Base-by-base conservation (phyloP, 2,113 vertebrate species). In the Mola mola region DNA sequence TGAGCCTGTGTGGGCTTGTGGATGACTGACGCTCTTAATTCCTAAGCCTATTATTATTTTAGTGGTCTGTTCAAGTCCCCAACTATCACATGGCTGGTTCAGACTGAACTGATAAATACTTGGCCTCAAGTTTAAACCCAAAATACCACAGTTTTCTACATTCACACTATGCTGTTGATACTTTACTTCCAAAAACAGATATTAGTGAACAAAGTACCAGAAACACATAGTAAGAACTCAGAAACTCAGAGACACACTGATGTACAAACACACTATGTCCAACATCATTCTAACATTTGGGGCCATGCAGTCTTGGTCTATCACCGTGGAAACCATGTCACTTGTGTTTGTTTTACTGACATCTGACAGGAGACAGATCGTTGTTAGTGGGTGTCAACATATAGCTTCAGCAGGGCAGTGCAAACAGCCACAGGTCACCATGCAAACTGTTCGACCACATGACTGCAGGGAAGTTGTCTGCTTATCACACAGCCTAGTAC, bases 371-470 rank as follows among this genome's bases (percentile, higher is more conserved):
- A 66, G 65, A 57, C 64, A 52, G 72, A 79, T 77, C 41, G 48
- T 55, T 74, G 75, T 74, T 55, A 29, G 66, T 36, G 63, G 64
- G 60, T 65, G 74, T 84, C 81, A 84, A 79, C 81, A 81, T 77
- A 37, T 44, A 71, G 55, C 34, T 58, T 67, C 51, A 51, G 8
- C 25, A 42, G 53, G 40, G 46, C 55, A 72, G 69, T 15, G 60
- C 81, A 86, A 87, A 82, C 67, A 83, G 56, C 75, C 58, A 65
- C 31, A 2, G 55, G 81, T 74, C 72, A 75, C 61, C 66, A 56
- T 58, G 67, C 60, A 72, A 81, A 73, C 64, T 4, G 16, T 66
- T 34, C 43, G 61, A 53, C 26, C 47, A 59, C 47, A 56, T 0
- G 36, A 53, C 72, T 46, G 49, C 19, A 50, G 50, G 44, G 65